These are phyloP conservation scores for Ischnura elegans DNA, from an alignment of 2,888 invertebrate species.

Conservation along the genomic window DNA sequence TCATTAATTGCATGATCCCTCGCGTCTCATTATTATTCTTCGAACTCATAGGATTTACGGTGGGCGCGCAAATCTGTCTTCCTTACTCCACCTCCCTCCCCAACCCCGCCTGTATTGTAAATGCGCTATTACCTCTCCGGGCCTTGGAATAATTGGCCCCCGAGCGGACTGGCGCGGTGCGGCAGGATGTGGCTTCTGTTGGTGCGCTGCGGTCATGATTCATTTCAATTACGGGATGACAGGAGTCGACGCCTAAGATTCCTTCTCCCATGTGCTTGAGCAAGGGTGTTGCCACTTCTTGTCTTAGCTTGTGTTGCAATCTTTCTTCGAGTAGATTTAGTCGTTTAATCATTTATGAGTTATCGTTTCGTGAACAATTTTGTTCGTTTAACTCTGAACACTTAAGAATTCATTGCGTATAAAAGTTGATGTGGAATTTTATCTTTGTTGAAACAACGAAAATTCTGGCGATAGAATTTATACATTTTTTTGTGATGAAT, in stretches of 20 bases:
- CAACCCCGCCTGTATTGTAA: neutral
- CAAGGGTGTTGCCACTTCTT: constrained; percentile 4
- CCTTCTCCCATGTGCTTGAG: neutral
- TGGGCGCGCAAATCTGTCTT: neutral
- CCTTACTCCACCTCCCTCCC: neutral
- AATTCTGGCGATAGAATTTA: too few species aligned
- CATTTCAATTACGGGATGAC: constrained; percentile 31
- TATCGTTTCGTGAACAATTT: neutral
- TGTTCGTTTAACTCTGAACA: too few species aligned
- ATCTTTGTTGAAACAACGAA: too few species aligned
- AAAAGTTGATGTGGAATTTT: too few species aligned
- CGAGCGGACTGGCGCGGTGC: neutral
- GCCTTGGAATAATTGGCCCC: constrained; percentile 6
- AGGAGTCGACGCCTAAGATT: constrained; percentile 30
- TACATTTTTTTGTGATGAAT: too few species aligned
- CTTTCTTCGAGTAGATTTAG: neutral
- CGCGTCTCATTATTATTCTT: constrained; percentile 22
- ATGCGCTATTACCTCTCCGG: constrained; percentile 4
- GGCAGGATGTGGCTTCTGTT: constrained; percentile 35
- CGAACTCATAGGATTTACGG: neutral
- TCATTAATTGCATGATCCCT: constrained; percentile 21
- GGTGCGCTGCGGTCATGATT: neutral
- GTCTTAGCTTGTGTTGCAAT: constrained; percentile 25
- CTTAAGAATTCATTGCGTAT: too few species aligned
- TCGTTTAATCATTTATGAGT: neutral